These are phyloP conservation scores for Eremobia ochroleuca DNA, from an alignment of 2,888 invertebrate species.

Conservation along the genomic window DNA sequence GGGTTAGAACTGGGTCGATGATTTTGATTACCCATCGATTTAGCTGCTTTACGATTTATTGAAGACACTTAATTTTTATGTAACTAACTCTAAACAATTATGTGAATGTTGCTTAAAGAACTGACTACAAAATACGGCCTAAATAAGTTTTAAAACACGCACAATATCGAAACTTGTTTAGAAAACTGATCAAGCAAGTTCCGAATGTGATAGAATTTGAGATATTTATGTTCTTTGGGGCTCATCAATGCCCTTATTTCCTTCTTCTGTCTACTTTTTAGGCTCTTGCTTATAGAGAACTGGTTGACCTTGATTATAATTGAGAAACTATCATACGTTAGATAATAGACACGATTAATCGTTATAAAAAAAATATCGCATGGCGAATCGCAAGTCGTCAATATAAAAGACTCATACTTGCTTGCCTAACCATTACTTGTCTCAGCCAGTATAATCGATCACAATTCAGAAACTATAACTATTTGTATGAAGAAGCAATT, in stretches of 20 bases:
- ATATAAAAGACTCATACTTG: not conserved
- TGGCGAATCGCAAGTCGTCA: not conserved
- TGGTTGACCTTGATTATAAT: slow-evolving; percentile 1
- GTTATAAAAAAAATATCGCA: not conserved
- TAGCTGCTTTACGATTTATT: slow-evolving; percentile 47
- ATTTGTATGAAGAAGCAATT: slow-evolving; percentile 36
- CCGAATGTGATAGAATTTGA: slow-evolving; percentile 23
- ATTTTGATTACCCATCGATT: slow-evolving; percentile 46
- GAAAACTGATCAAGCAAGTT: slow-evolving; percentile 33
- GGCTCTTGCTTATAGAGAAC: not conserved
- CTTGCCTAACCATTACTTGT: slow-evolving; percentile 14
- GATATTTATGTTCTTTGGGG: not conserved
- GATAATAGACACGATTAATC: slow-evolving; percentile 10
- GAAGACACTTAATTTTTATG: slow-evolving; percentile 47
- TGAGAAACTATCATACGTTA: slow-evolving; percentile 13
- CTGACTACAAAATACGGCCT: slow-evolving; percentile 29
- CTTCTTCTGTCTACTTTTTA: not conserved
- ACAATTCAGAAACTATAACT: slow-evolving; percentile 31
- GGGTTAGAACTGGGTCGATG: slow-evolving; percentile 50
- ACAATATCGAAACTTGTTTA: slow-evolving; percentile 40
- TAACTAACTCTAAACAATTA: slow-evolving; percentile 36
- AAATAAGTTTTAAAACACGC: slow-evolving; percentile 36
- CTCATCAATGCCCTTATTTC: slow-evolving; percentile 23
- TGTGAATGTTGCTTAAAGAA: slow-evolving; percentile 36
- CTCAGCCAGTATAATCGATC: slow-evolving; percentile 36